Evolutionary conservation across 2,888 invertebrate species (phyloP).

Genomic region (Nudaria mundana): DNA sequence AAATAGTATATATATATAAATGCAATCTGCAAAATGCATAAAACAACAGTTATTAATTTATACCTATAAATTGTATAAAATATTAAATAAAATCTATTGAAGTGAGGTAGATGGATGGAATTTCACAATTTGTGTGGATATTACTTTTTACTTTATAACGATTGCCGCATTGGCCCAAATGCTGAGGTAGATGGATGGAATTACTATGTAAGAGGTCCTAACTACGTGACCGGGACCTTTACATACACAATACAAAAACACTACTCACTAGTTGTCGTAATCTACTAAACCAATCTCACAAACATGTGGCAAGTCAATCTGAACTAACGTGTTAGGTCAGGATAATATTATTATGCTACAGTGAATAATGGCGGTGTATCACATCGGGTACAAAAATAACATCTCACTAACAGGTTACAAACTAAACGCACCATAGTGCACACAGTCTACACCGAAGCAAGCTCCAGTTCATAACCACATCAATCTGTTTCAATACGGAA

Average conservation of each 20-base stretch:
- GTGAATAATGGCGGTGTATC: slow-evolving; percentile 41
- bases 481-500: slow-evolving; percentile 13
- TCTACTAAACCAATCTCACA: slow-evolving; percentile 62
- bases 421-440: slow-evolving; percentile 11
- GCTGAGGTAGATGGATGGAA: slow-evolving; percentile 83
- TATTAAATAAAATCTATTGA: slow-evolving; percentile 82
- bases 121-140: slow-evolving; percentile 82
- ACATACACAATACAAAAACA: slow-evolving; percentile 68
- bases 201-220: slow-evolving; percentile 77
- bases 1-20: slow-evolving; percentile 76
- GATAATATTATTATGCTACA: slow-evolving; percentile 38
- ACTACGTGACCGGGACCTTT: slow-evolving; percentile 65
- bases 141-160: slow-evolving; percentile 60
- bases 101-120: slow-evolving; percentile 89
- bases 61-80: slow-evolving; percentile 82
- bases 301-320: slow-evolving; percentile 48
- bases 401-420: slow-evolving; percentile 42
- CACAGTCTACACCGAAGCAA: slow-evolving; percentile 5
- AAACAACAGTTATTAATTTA: slow-evolving; percentile 80
- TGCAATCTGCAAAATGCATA: slow-evolving; percentile 81
- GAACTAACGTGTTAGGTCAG: slow-evolving; percentile 51
- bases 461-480: slow-evolving; percentile 17
- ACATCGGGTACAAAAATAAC: slow-evolving; percentile 48
- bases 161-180: slow-evolving; percentile 76
- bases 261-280: slow-evolving; percentile 67